Conservation (phyloP, 2,113 vertebrate genomes). For the Nerophis lumbriciformis region DNA sequence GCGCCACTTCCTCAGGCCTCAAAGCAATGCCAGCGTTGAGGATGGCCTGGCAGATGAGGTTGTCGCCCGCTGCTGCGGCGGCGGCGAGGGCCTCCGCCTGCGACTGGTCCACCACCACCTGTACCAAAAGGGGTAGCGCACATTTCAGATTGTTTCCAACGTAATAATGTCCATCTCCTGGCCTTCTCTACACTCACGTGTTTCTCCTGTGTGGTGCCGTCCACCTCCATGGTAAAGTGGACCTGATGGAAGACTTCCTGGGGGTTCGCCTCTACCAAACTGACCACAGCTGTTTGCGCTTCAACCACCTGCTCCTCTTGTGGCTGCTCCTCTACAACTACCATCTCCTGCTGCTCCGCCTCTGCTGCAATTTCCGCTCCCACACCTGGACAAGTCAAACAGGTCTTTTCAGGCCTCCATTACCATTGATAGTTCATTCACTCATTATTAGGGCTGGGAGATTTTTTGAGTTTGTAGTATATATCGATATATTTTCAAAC, state of each 20-base stretch:
- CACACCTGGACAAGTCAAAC: conserved; percentile 60
- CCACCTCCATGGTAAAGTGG: conserved; percentile 87
- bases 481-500: too few relatives aligned
- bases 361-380: conserved; percentile 40
- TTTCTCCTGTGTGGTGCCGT: conserved; percentile 62
- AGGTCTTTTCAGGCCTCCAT: background rate
- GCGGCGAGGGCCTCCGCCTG: conserved; percentile 58
- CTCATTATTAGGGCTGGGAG: too few relatives aligned
- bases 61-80: conserved; percentile 73
- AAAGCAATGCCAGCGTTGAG: conserved; percentile 89
- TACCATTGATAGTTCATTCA: too few relatives aligned
- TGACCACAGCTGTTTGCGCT: conserved; percentile 76
- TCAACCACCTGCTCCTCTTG: conserved; percentile 51
- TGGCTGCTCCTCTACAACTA: conserved; percentile 47
- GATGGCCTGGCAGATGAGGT: conserved; percentile 89
- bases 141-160: background rate
- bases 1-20: conserved; percentile 69
- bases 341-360: conserved; percentile 36
- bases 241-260: conserved; percentile 87
- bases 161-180: background rate
- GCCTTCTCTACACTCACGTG: conserved; percentile 44
- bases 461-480: too few relatives aligned
- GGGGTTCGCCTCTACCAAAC: conserved; percentile 81
- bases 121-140: background rate
- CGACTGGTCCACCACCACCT: conserved; percentile 66